Percentiles rank a stretch among this genome's conserved stretches.
phyloP scores from a whole-genome alignment of 2,888 invertebrate species.

The Lutraria lutraria region DNA sequence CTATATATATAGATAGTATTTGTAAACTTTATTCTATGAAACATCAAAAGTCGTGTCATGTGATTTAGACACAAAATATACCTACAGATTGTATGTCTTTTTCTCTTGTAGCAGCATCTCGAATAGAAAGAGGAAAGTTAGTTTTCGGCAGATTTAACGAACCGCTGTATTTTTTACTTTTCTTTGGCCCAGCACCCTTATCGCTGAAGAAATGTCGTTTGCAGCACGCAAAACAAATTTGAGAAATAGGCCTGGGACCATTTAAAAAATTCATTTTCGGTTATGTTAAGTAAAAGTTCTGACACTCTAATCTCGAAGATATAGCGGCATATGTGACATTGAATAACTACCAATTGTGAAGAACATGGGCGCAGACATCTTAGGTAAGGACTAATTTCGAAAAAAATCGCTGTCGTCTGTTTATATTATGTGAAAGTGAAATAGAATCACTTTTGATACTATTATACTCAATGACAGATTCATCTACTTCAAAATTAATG shows the following conservation, averaged over 20 bases:
- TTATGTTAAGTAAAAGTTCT: background rate
- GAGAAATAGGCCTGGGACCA: background rate
- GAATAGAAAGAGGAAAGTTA: conserved; percentile 82
- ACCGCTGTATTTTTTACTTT: conserved; percentile 78
- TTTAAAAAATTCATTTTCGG: background rate
- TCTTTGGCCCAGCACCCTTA: conserved; percentile 32
- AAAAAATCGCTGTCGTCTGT: conserved; percentile 25
- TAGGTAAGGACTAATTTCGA: conserved; percentile 5
- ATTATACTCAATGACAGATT: too few relatives aligned
- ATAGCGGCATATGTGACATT: background rate
- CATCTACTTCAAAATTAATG: too few relatives aligned
- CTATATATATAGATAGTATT: too few relatives aligned
- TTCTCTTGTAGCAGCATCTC: conserved; percentile 80
- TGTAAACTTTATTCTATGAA: too few relatives aligned
- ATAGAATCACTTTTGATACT: too few relatives aligned
- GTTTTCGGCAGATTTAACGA: conserved; percentile 85
- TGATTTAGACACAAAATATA: background rate
- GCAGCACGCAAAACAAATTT: background rate
- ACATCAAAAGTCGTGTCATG: too few relatives aligned
- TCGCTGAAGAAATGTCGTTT: conserved; percentile 40
- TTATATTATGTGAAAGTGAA: background rate
- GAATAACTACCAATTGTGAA: background rate
- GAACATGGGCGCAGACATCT: conserved; percentile 49
- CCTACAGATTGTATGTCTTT: conserved; percentile 77
- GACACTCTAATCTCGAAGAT: background rate